phyloP scores from a whole-genome alignment of 2,888 invertebrate genomes.

The Lingula anatina region DNA sequence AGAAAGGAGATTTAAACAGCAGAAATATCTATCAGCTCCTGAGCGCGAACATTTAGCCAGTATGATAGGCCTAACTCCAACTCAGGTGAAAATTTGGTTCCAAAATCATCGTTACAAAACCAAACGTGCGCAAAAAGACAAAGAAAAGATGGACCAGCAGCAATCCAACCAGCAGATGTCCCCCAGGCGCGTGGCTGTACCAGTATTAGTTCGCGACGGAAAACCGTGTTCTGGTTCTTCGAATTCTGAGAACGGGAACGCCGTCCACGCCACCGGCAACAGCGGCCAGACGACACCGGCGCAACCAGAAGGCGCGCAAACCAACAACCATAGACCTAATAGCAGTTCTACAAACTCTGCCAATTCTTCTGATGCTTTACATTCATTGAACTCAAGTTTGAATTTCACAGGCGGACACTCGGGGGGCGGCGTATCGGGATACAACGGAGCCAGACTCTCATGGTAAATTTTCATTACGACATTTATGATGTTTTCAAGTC shows the following conservation, averaged over 20 bases:
- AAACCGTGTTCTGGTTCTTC: conserved; percentile 54
- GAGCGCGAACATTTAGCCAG: conserved; percentile 95
- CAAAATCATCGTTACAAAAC: conserved; percentile 48
- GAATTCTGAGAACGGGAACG: conserved; percentile 12
- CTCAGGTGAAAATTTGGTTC: conserved; percentile 71
- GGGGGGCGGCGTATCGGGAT: no score
- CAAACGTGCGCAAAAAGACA: conserved; percentile 46
- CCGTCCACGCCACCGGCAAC: conserved; percentile 13
- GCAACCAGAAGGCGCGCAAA: conserved; percentile 10
- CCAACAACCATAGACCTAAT: no score
- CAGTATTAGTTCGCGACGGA: conserved; percentile 56
- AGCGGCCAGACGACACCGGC: conserved; percentile 8
- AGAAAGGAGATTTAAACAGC: conserved; percentile 94
- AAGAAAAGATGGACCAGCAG: conserved; percentile 33
- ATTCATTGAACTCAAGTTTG: no score
- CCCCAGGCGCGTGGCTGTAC: conserved; percentile 48
- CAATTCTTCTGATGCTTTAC: no score
- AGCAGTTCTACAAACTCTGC: no score
- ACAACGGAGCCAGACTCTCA: no score
- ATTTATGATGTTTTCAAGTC: no score
- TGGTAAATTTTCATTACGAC: no score
- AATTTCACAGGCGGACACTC: no score
- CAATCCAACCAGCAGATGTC: conserved; percentile 17
- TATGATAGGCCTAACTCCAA: conserved; percentile 91
- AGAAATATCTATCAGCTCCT: conserved; percentile 95